phyloP scores from a whole-genome alignment of 2,888 invertebrate genomes.

The Stenurella melanura region DNA sequence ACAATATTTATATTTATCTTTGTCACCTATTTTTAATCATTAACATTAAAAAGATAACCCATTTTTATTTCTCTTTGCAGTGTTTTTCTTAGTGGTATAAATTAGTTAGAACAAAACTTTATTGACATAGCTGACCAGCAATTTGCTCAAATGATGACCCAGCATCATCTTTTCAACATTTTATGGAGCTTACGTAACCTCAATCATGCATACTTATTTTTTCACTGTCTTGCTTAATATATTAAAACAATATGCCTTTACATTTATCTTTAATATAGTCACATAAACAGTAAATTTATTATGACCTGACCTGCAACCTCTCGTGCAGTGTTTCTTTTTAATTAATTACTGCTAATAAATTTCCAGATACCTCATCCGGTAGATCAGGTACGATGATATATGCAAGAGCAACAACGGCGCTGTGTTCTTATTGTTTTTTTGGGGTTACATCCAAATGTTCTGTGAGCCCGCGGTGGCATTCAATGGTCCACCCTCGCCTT shows the following conservation, averaged over 20 bases:
- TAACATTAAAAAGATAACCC: too few species aligned
- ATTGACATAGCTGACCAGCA: too few species aligned
- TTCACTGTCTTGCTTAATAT: too few species aligned
- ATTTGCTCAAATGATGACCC: too few species aligned
- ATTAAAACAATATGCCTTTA: background rate
- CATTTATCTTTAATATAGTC: slow-evolving; percentile 17
- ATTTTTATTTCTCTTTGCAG: too few species aligned
- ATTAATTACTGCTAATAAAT: slow-evolving; percentile 58
- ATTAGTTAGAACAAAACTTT: too few species aligned
- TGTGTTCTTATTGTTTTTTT: slow-evolving; percentile 43
- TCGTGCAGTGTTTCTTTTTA: slow-evolving; percentile 50
- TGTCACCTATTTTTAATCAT: too few species aligned
- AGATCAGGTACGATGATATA: slow-evolving; percentile 56
- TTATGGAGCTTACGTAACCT: too few species aligned
- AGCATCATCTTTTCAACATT: too few species aligned
- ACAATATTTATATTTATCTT: too few species aligned
- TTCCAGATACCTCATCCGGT: slow-evolving; percentile 56
- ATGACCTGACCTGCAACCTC: slow-evolving; percentile 51
- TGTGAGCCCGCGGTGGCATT: slow-evolving; percentile 60
- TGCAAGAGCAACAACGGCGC: slow-evolving; percentile 48
- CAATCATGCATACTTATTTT: too few species aligned
- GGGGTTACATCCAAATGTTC: slow-evolving; percentile 52
- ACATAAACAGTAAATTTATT: slow-evolving; percentile 48
- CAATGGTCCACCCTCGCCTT: slow-evolving; percentile 67
- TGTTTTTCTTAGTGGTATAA: too few species aligned